Evolutionary conservation across 2,797 vertebrate species (phyloP), one percentile per base, ranked within the genome.

Genomic region (Phalanger gymnotis): DNA sequence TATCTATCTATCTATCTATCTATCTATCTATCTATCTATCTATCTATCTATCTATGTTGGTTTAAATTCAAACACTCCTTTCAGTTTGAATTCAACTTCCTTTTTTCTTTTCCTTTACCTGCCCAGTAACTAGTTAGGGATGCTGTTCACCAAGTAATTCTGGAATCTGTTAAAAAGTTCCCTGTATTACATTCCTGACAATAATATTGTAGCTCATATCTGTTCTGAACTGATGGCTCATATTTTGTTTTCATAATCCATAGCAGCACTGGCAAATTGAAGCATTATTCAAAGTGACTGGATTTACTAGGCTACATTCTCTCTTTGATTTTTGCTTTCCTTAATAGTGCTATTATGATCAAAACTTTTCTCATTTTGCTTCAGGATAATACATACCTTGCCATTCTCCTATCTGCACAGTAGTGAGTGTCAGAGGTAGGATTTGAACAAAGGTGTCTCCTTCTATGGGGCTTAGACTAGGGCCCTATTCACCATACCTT

Each of bases 381-480:
- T 96, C n/a, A 94, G 47, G 54, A 94, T 96, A 92, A 91, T 19
- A 94, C 16, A 94, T 47, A 91, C 54, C 92, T 73, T 97, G 53
- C 7, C 5, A 5, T 93, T 95, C 92, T 95, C 90, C 53, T 97
- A 92, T 73, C n/a, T 73, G 66, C n/a, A 73, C n/a, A 73, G 19
- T 73, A 40, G 13, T 66, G 34, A 66, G 14, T 81, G 22, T 81
- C 34, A n/a, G 34, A n/a, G 61, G 14, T 27, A 81, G 22, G 22
- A 81, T 81, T 81, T 0, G 2, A 81, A 47, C 73, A 81, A 2
- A 47, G 28, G 40, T 47, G 2, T 91, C 55, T 4, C 93, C 57
- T 90, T 57, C 1, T 90, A 53, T 10, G 95, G 56, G 90, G 55
- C 53, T 95, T 81, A 93, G 87, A 92, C 66, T 34, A 94, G 93